Conservation (phyloP, 1,140 invertebrate genomes). For the Sitodiplosis mosellana region DNA sequence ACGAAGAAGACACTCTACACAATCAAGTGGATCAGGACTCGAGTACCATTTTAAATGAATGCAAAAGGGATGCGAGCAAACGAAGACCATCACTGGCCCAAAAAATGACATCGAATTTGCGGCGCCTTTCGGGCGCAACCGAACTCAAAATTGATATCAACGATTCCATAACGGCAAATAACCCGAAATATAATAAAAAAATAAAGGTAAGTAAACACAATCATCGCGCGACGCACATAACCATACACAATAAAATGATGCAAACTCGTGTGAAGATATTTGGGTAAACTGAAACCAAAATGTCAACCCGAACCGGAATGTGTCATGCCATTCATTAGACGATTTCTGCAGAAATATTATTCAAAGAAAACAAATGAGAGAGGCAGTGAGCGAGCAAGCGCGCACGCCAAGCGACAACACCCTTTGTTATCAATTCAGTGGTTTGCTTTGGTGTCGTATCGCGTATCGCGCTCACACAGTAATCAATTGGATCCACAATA, state of each 20-base stretch:
- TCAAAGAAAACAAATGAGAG: too few relatives aligned
- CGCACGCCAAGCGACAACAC: too few relatives aligned
- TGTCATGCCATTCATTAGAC: too few relatives aligned
- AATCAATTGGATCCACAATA: too few relatives aligned
- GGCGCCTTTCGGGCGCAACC: not conserved
- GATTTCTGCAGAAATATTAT: too few relatives aligned
- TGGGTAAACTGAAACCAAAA: not conserved
- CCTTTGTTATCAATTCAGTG: too few relatives aligned
- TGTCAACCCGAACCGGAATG: too few relatives aligned
- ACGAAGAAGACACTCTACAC: not conserved
- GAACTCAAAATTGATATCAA: conserved; percentile 1
- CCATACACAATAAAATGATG: not conserved
- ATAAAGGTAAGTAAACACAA: conserved; percentile 1
- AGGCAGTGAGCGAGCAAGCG: too few relatives aligned
- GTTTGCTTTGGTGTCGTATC: too few relatives aligned
- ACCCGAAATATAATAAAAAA: conserved; percentile 1
- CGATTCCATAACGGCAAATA: not conserved
- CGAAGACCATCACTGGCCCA: not conserved
- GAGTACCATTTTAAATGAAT: not conserved
- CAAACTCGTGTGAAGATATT: not conserved
- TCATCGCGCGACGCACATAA: too few relatives aligned
- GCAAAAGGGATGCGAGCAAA: not conserved
- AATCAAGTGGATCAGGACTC: not conserved
- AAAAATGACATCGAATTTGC: conserved; percentile 1
- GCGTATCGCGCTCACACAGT: too few relatives aligned